Evolutionary conservation across 35 echinoderm and acorn worm species (phyloP).

Genomic region (Lytechinus variegatus): DNA sequence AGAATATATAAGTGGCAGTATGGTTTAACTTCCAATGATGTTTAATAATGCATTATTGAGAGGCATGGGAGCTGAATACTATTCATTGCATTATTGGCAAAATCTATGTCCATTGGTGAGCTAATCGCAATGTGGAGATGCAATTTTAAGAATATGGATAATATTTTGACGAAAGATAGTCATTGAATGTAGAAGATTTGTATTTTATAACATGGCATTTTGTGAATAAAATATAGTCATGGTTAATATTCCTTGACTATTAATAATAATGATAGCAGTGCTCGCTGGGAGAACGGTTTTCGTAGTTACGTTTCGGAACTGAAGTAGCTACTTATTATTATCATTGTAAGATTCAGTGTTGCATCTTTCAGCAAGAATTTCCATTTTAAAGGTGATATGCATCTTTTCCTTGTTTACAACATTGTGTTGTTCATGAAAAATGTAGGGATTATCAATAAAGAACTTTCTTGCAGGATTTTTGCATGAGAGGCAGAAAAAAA

Average conservation of each 20-base stretch:
- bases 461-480: neutral
- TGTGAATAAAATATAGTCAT: neutral
- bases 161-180: neutral
- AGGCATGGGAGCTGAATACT: neutral
- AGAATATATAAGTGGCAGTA: neutral
- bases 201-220: neutral
- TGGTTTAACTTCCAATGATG: neutral
- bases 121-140: neutral
- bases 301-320: too few species aligned
- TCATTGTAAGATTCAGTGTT: too few species aligned
- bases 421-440: too few species aligned
- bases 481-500: neutral
- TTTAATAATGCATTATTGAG: neutral
- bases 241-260: neutral
- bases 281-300: too few species aligned
- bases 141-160: neutral
- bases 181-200: neutral
- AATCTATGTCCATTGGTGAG: neutral
- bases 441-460: neutral
- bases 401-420: too few species aligned
- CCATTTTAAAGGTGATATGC: too few species aligned
- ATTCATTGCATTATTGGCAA: neutral
- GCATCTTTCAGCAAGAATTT: too few species aligned
- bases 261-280: too few species aligned
- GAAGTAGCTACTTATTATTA: too few species aligned